Evolutionary conservation across 2,797 vertebrate species (phyloP).

Genomic region (Mus caroli): DNA sequence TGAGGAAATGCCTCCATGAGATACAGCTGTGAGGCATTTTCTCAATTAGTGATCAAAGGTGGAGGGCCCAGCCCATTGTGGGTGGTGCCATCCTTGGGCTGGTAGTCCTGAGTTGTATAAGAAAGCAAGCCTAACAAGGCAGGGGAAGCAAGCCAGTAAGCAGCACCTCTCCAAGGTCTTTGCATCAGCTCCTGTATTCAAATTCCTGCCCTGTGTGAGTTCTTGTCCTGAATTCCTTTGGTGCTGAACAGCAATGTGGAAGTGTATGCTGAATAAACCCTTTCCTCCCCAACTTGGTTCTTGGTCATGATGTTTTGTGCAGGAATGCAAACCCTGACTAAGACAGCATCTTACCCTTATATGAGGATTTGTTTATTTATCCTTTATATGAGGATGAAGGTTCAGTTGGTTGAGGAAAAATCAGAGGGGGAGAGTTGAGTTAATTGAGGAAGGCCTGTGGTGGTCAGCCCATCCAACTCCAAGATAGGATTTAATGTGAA

Average conservation of each 20-base stretch:
- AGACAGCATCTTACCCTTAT: background rate
- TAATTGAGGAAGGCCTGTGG: background rate
- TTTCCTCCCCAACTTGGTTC: too few relatives aligned
- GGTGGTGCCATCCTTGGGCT: background rate
- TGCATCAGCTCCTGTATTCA: background rate
- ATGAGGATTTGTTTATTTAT: too few relatives aligned
- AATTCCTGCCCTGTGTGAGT: background rate
- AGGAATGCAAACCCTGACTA: background rate
- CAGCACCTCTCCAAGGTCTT: background rate
- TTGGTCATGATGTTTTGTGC: background rate
- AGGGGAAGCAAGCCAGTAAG: background rate
- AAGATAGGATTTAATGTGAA: background rate
- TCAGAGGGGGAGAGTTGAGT: background rate
- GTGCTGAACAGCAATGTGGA: background rate
- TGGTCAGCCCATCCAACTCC: background rate
- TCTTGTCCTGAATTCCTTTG: background rate
- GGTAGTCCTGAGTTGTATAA: background rate
- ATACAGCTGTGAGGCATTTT: background rate
- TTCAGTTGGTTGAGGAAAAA: background rate
- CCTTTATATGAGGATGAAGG: background rate
- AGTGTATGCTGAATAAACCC: background rate
- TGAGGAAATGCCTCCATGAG: background rate
- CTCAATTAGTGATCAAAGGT: background rate
- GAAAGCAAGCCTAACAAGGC: background rate
- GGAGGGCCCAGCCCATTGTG: background rate